Evolutionary conservation across 2,797 vertebrate genomes (phyloP).

Genomic region (Emys orbicularis): DNA sequence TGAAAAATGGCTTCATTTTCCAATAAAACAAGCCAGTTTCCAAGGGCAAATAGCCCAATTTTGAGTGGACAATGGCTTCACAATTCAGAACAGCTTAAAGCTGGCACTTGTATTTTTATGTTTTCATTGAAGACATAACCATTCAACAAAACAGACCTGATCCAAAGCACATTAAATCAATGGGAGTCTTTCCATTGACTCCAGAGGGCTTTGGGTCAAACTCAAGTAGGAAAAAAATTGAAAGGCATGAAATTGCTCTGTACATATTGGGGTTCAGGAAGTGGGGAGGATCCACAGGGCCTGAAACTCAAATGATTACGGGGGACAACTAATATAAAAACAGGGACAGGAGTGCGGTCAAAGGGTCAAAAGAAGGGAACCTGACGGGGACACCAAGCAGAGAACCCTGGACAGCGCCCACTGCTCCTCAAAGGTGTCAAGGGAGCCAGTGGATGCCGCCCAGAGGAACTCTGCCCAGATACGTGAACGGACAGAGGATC

Average conservation of each 20-base stretch:
- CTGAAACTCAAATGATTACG: too few relatives aligned
- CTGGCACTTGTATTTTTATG: neutral
- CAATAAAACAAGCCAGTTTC: neutral
- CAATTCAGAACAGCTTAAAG: neutral
- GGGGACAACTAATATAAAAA: too few relatives aligned
- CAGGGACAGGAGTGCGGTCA: too few relatives aligned
- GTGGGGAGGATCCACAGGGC: too few relatives aligned
- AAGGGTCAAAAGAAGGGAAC: too few relatives aligned
- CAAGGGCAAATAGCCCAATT: neutral
- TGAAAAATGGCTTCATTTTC: neutral
- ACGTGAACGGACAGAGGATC: too few relatives aligned
- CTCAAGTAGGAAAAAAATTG: neutral
- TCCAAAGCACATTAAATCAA: constrained; percentile 7
- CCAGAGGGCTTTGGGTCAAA: neutral
- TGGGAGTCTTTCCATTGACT: constrained; percentile 22
- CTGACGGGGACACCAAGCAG: too few relatives aligned
- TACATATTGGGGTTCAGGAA: too few relatives aligned
- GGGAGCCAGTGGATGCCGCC: too few relatives aligned
- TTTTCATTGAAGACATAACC: neutral
- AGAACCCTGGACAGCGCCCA: too few relatives aligned
- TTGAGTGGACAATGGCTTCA: neutral
- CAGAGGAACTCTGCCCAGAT: too few relatives aligned
- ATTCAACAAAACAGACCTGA: neutral
- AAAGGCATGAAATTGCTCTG: constrained; percentile 5
- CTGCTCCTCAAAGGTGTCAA: too few relatives aligned